These are phyloP conservation scores for Polymixis lichenea DNA, from an alignment of 2,888 invertebrate species.

Conservation along the genomic window DNA sequence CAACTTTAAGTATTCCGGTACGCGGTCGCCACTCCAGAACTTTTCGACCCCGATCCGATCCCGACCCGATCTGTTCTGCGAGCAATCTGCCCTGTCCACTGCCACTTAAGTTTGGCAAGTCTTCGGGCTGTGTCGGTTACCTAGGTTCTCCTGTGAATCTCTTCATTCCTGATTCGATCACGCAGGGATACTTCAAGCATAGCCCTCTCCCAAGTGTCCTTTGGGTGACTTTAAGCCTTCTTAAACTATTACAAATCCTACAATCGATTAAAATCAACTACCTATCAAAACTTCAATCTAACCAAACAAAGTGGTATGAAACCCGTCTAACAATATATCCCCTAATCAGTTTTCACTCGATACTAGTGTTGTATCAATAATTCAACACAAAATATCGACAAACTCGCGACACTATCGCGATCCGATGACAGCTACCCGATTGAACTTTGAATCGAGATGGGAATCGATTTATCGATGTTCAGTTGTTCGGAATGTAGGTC, in stretches of 20 bases:
- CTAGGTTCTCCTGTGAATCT: no score
- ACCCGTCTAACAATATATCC: slow-evolving; percentile 60
- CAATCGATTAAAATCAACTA: slow-evolving; percentile 8
- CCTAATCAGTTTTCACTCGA: slow-evolving; percentile 69
- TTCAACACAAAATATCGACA: slow-evolving; percentile 71
- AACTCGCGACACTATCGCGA: slow-evolving; percentile 69
- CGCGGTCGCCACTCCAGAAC: no score
- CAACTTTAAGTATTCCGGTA: no score
- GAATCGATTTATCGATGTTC: slow-evolving; percentile 65
- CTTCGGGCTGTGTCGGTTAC: no score
- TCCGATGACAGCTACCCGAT: slow-evolving; percentile 69
- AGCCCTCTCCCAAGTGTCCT: no score
- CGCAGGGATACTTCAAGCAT: no score
- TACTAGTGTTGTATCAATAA: slow-evolving; percentile 69
- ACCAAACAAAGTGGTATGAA: slow-evolving; percentile 19
- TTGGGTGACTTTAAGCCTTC: no score
- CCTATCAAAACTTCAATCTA: slow-evolving; percentile 17
- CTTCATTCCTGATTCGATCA: no score
- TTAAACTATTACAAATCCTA: background rate
- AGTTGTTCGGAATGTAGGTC: slow-evolving; percentile 57
- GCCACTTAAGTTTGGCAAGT: no score
- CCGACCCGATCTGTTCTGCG: no score
- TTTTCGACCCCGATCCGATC: no score
- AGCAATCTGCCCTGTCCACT: no score
- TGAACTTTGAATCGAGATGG: slow-evolving; percentile 69